A percentile compares a stretch with the other conserved stretches of the same genome.
phyloP scores from a whole-genome alignment of 2,797 vertebrate genomes.

The Xerus rutilus region DNA sequence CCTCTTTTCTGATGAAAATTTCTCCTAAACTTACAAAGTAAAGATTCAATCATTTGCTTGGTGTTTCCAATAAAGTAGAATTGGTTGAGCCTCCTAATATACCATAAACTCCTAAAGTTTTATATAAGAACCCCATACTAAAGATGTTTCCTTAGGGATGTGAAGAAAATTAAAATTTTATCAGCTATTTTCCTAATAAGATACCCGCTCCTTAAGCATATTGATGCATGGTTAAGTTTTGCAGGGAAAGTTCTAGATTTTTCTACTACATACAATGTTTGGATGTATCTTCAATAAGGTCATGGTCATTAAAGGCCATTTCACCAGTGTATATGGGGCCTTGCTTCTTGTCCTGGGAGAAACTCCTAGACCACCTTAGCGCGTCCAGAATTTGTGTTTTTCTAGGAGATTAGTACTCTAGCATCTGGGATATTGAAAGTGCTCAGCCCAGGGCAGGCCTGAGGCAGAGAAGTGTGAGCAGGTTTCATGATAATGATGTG shows the following conservation, averaged over 20 bases:
- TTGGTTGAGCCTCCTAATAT: rapidly evolving
- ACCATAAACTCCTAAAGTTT: neutral
- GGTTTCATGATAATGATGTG: neutral
- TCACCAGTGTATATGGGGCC: neutral
- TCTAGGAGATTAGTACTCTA: neutral
- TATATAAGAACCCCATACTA: neutral
- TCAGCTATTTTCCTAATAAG: neutral
- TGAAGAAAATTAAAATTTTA: slow-evolving; percentile 21
- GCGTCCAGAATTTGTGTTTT: neutral
- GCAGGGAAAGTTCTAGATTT: neutral
- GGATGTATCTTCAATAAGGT: neutral
- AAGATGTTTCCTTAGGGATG: slow-evolving; percentile 1
- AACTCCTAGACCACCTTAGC: neutral
- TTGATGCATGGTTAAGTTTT: neutral
- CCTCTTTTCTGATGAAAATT: neutral
- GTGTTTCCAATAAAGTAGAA: neutral
- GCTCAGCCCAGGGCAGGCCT: neutral
- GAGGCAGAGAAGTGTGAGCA: neutral
- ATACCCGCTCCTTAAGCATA: neutral
- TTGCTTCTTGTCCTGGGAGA: neutral
- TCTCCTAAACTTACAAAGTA: neutral
- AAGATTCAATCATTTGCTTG: neutral
- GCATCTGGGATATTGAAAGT: neutral
- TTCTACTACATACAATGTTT: slow-evolving; percentile 11
- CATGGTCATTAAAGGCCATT: neutral